These are phyloP conservation scores for Xiphophorus birchmanni DNA, from an alignment of 2,797 vertebrate species.

Conservation along the genomic window DNA sequence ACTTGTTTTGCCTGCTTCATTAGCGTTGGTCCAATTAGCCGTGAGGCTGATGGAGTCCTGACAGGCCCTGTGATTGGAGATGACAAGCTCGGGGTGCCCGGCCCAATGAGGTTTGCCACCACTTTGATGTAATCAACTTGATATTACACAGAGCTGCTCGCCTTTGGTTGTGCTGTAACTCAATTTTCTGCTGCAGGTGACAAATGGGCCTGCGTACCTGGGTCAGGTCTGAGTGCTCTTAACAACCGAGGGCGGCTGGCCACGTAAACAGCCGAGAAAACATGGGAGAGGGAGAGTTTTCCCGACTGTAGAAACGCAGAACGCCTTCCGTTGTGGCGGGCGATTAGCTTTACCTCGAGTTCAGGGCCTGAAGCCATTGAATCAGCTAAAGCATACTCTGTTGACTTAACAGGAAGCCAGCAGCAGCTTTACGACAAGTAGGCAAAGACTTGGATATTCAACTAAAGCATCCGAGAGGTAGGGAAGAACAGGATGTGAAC, in stretches of 20 bases:
- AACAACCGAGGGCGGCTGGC: slow-evolving; percentile 72
- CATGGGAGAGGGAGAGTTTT: slow-evolving; percentile 44
- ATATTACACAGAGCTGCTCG: slow-evolving; percentile 98
- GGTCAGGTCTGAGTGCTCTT: slow-evolving; percentile 79
- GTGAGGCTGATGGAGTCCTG: slow-evolving; percentile 99
- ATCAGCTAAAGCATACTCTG: slow-evolving; percentile 24
- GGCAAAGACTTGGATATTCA: slow-evolving; percentile 13
- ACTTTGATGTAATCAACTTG: slow-evolving; percentile 99
- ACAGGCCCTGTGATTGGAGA: slow-evolving; percentile 99
- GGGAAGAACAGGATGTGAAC: background rate
- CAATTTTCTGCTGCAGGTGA: slow-evolving; percentile 99
- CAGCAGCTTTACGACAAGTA: slow-evolving; percentile 18
- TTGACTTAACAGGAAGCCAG: slow-evolving; percentile 47
- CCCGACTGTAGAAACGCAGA: slow-evolving; percentile 42
- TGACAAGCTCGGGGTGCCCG: slow-evolving; percentile 96
- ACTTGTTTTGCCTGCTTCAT: slow-evolving; percentile 99
- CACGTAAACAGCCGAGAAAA: slow-evolving; percentile 68
- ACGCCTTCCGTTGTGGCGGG: slow-evolving; percentile 30
- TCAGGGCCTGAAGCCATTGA: slow-evolving; percentile 26
- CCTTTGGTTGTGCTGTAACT: slow-evolving; percentile 98
- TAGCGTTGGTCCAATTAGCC: slow-evolving; percentile 99
- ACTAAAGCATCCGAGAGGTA: slow-evolving; percentile 25
- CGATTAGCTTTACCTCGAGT: slow-evolving; percentile 35
- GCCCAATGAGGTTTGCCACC: slow-evolving; percentile 99
- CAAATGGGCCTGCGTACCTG: slow-evolving; percentile 94